phyloP scores from a whole-genome alignment of 2,888 invertebrate species.

The Thecocarcelia acutangulata region DNA sequence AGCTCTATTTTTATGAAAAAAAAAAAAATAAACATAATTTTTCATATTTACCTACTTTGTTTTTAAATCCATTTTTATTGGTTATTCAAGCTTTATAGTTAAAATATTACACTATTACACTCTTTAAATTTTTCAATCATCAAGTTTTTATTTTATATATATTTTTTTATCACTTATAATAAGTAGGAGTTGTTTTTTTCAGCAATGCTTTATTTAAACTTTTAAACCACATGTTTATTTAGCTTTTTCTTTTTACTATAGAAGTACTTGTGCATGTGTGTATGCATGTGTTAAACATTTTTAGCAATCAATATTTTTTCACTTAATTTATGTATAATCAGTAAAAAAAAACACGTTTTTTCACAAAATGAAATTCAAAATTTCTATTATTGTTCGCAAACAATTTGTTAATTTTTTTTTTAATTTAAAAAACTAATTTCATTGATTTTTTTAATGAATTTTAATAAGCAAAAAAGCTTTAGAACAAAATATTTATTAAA shows the following conservation, averaged over 20 bases:
- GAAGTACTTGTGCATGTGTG: constrained; percentile 9
- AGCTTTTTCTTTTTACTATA: constrained; percentile 21
- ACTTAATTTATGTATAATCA: constrained; percentile 47
- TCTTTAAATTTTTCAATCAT: neutral
- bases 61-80: constrained; percentile 54
- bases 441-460: constrained; percentile 3
- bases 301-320: constrained; percentile 62
- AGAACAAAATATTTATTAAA: constrained; percentile 38
- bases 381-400: constrained; percentile 29
- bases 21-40: constrained; percentile 3
- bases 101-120: neutral
- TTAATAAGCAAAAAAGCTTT: constrained; percentile 26
- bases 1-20: neutral
- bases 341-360: constrained; percentile 65
- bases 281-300: constrained; percentile 19
- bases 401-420: neutral
- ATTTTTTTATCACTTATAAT: constrained; percentile 23
- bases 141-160: constrained; percentile 8
- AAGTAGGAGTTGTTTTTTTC: too few species aligned
- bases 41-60: constrained; percentile 59
- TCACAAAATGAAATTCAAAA: constrained; percentile 33
- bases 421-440: neutral
- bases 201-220: too few species aligned
- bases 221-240: constrained; percentile 63
- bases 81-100: neutral